Percentiles rank a stretch among this genome's conserved stretches.
phyloP scores from a whole-genome alignment of 2,797 vertebrate genomes.

The Adelosebastes latens region DNA sequence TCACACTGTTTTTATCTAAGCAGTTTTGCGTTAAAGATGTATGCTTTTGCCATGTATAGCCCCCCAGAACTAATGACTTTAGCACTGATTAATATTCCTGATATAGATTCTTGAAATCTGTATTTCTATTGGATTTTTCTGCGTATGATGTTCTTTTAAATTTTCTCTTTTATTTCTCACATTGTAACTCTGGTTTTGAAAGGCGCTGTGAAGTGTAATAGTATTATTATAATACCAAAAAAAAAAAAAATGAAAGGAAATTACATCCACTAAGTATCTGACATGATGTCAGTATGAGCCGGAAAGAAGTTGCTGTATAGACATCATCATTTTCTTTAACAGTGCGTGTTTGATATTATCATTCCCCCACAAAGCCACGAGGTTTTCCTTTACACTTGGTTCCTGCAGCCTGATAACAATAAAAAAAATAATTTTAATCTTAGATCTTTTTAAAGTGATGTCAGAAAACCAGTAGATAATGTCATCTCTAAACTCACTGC shows the following conservation, averaged over 20 bases:
- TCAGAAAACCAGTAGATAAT: conserved; percentile 4
- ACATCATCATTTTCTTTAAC: background rate
- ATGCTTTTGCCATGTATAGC: too few species aligned
- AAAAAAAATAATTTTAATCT: background rate
- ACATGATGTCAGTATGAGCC: background rate
- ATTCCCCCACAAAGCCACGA: background rate
- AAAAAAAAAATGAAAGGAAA: background rate
- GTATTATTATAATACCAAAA: too few species aligned
- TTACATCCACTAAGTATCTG: background rate
- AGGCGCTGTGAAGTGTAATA: too few species aligned
- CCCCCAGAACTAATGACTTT: background rate
- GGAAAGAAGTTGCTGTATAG: background rate
- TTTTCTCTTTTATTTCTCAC: too few species aligned
- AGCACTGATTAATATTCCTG: background rate
- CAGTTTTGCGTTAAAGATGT: background rate
- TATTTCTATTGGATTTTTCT: too few species aligned
- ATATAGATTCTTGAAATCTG: too few species aligned
- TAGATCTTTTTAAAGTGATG: conserved; percentile 5
- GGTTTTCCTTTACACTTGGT: background rate
- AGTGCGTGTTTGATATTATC: background rate
- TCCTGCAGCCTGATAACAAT: background rate
- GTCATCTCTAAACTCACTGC: conserved; percentile 4
- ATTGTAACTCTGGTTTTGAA: too few species aligned
- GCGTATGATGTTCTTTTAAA: too few species aligned
- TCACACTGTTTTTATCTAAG: background rate